Evolutionary conservation across 2,797 vertebrate genomes (phyloP), one percentile per base, ranked within the genome.

Genomic region (Silurus aristotelis): DNA sequence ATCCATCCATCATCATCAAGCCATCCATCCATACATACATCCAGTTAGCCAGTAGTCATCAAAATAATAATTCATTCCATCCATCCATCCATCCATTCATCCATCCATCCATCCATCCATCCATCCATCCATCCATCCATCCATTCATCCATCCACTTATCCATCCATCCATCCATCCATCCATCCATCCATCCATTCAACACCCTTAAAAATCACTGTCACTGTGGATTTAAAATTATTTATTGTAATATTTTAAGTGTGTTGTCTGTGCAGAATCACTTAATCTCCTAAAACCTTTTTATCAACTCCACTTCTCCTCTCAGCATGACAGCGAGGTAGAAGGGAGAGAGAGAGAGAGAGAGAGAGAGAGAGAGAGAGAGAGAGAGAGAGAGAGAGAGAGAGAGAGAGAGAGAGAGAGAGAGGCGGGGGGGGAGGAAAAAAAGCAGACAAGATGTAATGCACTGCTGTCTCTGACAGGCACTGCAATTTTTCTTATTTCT

Each of bases 301-400:
- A 61, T 61, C 52, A 58, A 58, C 76, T 63, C 61, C 58, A n/a
- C 76, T 63, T 61, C 31, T 38, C 56, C 10, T 43, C 76, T 46
- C 58, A 63, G 76, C 58, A 63, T 4, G 27, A 78, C 76, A 63
- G 10, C 58, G n/a, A 78, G 38, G 6, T 14, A 5, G 31, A 38
- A 52, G 72, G 31, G 20, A 38, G 64, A 55, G 10, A 76, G 72
- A 68, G 31, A 78, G 88, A 88, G 73, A 73, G 31, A 72, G n/a
- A 67, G 31, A 77, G 27, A 43, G 46, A 3, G 43, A 20, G 56
- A 38, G 64, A n/a, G n/a, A 67, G 38, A 77, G 31, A 43, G 46
- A 3, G 25, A 20, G 56, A 38, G 64, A 78, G 88, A 88, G 73
- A 73, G 31, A 72, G 20, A 38, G 64, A 55, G 10, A 76, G 72